Percentiles rank a stretch among this genome's conserved stretches.
These are phyloP conservation scores for Lithosia quadra DNA, from an alignment of 2,888 invertebrate genomes.

Conservation along the genomic window DNA sequence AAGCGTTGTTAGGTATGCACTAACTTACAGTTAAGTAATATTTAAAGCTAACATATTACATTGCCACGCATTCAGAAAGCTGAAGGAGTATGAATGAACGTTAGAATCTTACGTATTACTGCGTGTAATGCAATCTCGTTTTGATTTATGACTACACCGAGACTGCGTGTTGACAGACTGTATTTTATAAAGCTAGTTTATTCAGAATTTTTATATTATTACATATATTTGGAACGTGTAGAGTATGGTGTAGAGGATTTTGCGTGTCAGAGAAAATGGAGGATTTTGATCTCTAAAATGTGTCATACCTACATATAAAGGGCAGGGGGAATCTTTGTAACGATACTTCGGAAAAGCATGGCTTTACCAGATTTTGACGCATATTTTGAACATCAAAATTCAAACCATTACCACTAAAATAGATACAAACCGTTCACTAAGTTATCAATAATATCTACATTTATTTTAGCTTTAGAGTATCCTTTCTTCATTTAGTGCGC, in stretches of 20 bases:
- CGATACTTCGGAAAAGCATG: neutral
- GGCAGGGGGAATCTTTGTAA: too few species aligned
- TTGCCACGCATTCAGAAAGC: conserved; percentile 32
- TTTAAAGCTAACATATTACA: conserved; percentile 19
- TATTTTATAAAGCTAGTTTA: conserved; percentile 16
- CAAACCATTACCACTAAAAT: neutral
- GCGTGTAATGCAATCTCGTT: conserved; percentile 49
- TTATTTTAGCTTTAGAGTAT: neutral
- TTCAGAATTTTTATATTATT: conserved; percentile 4
- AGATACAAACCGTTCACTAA: neutral
- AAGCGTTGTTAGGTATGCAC: neutral
- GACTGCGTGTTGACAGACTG: conserved; percentile 11
- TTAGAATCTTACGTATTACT: conserved; percentile 35
- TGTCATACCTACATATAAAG: too few species aligned
- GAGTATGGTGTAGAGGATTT: too few species aligned
- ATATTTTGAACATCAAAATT: neutral
- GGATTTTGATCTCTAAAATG: neutral
- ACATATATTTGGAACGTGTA: neutral
- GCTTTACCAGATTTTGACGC: neutral
- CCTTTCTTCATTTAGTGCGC: neutral
- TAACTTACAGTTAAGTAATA: conserved; percentile 7
- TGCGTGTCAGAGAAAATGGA: neutral
- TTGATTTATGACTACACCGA: conserved; percentile 43
- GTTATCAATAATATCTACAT: neutral
- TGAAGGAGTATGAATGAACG: conserved; percentile 36